A percentile compares a stretch with the other conserved stretches of the same genome.
These are phyloP conservation scores for Diaphora mendica DNA, from an alignment of 2,888 invertebrate species.

Conservation along the genomic window DNA sequence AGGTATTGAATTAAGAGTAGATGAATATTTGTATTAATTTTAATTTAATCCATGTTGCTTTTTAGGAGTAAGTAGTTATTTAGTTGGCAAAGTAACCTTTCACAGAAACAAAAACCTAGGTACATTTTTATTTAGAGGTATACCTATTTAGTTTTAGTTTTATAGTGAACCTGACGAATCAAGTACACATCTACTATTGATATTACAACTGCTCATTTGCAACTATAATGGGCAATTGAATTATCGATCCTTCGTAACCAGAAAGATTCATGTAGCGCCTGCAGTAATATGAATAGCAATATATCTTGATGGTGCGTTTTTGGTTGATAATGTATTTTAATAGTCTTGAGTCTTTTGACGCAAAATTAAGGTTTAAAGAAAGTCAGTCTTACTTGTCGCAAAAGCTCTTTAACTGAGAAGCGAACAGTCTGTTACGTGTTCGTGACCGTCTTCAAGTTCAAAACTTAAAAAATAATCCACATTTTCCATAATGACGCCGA, in stretches of 20 bases:
- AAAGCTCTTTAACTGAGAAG: slow-evolving; percentile 60
- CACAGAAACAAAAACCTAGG: no score
- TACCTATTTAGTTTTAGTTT: no score
- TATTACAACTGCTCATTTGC: no score
- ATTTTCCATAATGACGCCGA: slow-evolving; percentile 58
- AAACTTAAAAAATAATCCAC: slow-evolving; percentile 54
- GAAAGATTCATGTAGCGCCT: background rate
- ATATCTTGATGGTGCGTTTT: background rate
- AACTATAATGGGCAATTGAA: no score
- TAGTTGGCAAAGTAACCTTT: background rate
- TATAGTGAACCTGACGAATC: no score
- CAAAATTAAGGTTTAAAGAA: background rate
- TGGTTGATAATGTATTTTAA: background rate
- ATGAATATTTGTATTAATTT: background rate
- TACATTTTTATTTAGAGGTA: no score
- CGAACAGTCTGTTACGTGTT: slow-evolving; percentile 52
- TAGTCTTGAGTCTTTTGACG: no score
- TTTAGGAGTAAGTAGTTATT: background rate
- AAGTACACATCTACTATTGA: no score
- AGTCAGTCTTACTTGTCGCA: slow-evolving; percentile 40
- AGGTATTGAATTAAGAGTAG: background rate
- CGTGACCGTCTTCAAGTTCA: slow-evolving; percentile 53
- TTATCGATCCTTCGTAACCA: no score
- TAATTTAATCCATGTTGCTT: background rate
- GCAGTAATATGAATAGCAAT: background rate